Evolutionary conservation across 1,140 invertebrate species (phyloP).

Genomic region (Drosophila triauraria): DNA sequence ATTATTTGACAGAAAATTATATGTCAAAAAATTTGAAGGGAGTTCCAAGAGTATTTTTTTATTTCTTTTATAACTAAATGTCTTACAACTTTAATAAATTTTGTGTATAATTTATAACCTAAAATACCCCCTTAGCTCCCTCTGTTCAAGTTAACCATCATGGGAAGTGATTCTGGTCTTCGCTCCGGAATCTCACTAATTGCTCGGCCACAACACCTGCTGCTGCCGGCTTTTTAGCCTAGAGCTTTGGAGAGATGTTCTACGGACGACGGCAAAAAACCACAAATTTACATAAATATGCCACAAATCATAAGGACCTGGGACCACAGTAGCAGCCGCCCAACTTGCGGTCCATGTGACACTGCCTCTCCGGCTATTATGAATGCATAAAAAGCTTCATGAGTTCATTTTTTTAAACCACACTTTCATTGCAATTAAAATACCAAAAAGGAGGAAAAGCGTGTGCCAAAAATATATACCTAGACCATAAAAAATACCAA

Average conservation of each 20-base stretch:
- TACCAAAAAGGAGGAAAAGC: slow-evolving; percentile 41
- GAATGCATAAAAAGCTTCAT: slow-evolving; percentile 74
- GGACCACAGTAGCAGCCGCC: neutral
- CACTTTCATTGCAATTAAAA: slow-evolving; percentile 78
- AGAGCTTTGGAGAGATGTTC: slow-evolving; percentile 43
- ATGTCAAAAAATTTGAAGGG: too few species aligned
- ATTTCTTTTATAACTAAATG: neutral
- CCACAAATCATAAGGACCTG: slow-evolving; percentile 74
- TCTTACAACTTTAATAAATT: neutral
- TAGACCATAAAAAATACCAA: slow-evolving; percentile 62
- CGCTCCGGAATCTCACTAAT: slow-evolving; percentile 63
- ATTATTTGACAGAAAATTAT: neutral
- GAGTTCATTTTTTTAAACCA: slow-evolving; percentile 73
- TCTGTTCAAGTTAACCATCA: slow-evolving; percentile 31
- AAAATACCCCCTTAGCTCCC: neutral
- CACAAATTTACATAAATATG: slow-evolving; percentile 83
- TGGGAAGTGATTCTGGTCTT: slow-evolving; percentile 29
- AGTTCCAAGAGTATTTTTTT: too few species aligned
- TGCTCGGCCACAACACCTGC: slow-evolving; percentile 75
- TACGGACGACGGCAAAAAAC: slow-evolving; percentile 58
- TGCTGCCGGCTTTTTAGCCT: slow-evolving; percentile 34
- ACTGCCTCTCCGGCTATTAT: slow-evolving; percentile 63
- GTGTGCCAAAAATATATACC: slow-evolving; percentile 18
- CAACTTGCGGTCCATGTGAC: slow-evolving; percentile 61
- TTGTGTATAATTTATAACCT: neutral